Evolutionary conservation across 2,113 vertebrate genomes (phyloP), one percentile per base, ranked within the genome.

Genomic region (Hyla sarda): DNA sequence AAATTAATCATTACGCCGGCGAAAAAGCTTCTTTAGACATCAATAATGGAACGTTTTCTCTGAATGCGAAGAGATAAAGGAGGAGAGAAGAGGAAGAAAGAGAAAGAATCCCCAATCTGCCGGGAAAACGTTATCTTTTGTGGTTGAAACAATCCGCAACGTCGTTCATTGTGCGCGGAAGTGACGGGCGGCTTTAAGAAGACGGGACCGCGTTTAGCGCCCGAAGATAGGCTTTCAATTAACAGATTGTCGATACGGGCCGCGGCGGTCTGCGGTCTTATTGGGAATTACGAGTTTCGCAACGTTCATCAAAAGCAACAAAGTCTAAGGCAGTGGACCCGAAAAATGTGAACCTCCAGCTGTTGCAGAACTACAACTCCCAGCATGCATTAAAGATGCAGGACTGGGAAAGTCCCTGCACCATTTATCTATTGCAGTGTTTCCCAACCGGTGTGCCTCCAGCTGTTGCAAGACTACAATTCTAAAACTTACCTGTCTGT

Each of bases 21-120:
- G n/a, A n/a, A 93, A 90, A 92, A 88, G 89, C 90, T 90, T 86
- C 90, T 92, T 92, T 92, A n/a, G n/a, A 87, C 92, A 92, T 94
- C 90, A 92, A 89, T 94, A 93, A 93, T 93, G 82, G 88, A 94
- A 89, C 86, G 87, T 87, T 87, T 84, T 67, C 21, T 72, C 80
- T 84, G 89, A 91, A 92, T 90, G 87, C 86, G 92, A 94, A 93
- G 69, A 88, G 89, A 92, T 88, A 14, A 80, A 62, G 77, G 34
- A 60, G 34, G 77, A 60, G 48, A 52, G 23, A 47, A 23, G 47
- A 48, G 47, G 41, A 10, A 13, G 80, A 86, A 89, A 37, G 89
- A 13, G 80, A 86, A 89, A 37, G 89, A 88, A 88, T 88, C 2
- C 9, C 88, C 89, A 80, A 86, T 72, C 82, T 69, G 80, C 67